These are phyloP conservation scores for Plectrocnemia conspersa DNA, from an alignment of 1,140 invertebrate genomes.

Conservation along the genomic window DNA sequence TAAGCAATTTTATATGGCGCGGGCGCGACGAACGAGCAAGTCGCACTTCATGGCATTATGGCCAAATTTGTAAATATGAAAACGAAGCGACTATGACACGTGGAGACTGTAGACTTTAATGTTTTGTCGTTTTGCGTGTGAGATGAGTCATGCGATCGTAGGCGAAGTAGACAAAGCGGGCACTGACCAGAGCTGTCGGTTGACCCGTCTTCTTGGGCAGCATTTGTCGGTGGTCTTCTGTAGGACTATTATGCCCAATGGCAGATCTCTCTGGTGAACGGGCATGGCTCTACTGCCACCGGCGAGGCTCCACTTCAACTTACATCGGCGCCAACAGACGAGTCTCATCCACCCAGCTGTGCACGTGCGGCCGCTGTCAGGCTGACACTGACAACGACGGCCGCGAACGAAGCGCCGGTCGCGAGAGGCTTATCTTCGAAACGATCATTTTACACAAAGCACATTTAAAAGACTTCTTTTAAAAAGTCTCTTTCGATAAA, in stretches of 20 bases:
- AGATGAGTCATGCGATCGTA: not conserved
- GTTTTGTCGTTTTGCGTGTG: too few species aligned
- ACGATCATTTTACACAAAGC: too few species aligned
- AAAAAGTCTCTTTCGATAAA: too few species aligned
- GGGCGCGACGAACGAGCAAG: not conserved
- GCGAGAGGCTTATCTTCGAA: too few species aligned
- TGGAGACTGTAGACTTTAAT: too few species aligned
- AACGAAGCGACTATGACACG: too few species aligned
- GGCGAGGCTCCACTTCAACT: not conserved
- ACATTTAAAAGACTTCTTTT: too few species aligned
- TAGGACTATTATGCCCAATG: conserved; percentile 6
- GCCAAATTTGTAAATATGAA: not conserved
- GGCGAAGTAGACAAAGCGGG: not conserved
- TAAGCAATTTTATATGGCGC: too few species aligned
- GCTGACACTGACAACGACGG: too few species aligned
- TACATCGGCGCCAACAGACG: too few species aligned
- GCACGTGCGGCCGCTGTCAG: not conserved
- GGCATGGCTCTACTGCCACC: not conserved
- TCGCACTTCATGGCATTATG: not conserved
- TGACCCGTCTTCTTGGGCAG: conserved; percentile 10
- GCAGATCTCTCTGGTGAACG: not conserved
- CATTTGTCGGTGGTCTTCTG: conserved; percentile 4
- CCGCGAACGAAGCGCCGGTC: too few species aligned
- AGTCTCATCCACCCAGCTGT: not conserved
- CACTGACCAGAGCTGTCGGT: conserved; percentile 14